Conservation (phyloP, 1,140 invertebrate genomes). For the Caerostris darwini region DNA sequence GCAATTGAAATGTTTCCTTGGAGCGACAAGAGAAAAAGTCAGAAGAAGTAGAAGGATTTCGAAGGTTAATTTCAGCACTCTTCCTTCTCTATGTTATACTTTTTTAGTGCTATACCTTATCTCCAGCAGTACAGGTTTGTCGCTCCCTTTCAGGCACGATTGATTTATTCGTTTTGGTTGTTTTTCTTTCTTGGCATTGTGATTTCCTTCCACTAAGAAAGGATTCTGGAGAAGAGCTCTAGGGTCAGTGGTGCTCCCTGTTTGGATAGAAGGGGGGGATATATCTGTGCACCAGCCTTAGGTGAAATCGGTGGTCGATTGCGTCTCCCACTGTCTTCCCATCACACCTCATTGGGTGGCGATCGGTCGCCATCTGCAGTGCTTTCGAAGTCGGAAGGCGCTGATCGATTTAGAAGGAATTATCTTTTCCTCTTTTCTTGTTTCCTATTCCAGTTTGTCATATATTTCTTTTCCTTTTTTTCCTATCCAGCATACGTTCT, state of each 20-base stretch:
- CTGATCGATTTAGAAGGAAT: constrained; percentile 17
- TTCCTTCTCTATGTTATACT: background rate
- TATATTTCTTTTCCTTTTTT: no score
- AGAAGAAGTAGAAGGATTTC: background rate
- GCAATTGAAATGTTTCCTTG: background rate
- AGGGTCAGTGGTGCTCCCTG: background rate
- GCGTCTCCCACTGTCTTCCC: background rate
- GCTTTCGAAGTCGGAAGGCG: no score
- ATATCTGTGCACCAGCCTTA: constrained; percentile 21
- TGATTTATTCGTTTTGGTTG: constrained; percentile 31
- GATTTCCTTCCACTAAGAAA: background rate
- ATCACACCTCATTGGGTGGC: constrained; percentile 30
- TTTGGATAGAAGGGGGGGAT: background rate
- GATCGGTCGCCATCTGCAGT: constrained; percentile 30
- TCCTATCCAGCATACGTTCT: no score
- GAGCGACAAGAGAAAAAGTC: background rate
- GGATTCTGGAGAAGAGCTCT: background rate
- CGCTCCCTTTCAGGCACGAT: constrained; percentile 27
- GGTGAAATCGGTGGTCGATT: constrained; percentile 4
- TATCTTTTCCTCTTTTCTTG: background rate
- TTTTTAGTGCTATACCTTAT: no score
- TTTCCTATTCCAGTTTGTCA: no score
- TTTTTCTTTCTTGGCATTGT: background rate
- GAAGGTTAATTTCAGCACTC: constrained; percentile 17
- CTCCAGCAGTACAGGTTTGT: constrained; percentile 45